These are phyloP conservation scores for Hypercompe scribonia DNA, from an alignment of 2,888 invertebrate genomes.

Conservation along the genomic window DNA sequence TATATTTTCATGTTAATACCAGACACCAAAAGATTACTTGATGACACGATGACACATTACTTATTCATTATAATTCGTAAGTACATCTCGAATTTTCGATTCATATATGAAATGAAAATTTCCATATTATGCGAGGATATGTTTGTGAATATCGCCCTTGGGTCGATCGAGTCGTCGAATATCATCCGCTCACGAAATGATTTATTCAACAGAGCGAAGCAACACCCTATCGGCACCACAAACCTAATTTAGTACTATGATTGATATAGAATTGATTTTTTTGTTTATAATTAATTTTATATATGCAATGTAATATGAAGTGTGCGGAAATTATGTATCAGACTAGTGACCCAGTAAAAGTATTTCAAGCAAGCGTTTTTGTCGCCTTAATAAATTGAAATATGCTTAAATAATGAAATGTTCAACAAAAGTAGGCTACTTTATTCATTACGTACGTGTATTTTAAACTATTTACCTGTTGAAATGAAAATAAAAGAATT, in stretches of 20 bases:
- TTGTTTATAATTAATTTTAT: slow-evolving; percentile 47
- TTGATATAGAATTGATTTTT: slow-evolving; percentile 51
- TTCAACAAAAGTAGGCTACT: neutral
- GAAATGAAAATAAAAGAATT: neutral
- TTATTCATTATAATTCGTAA: slow-evolving; percentile 21
- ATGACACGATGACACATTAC: neutral
- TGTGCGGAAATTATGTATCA: neutral
- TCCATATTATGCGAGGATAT: slow-evolving; percentile 47
- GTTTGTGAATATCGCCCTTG: slow-evolving; percentile 45
- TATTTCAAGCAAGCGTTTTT: neutral
- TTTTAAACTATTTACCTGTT: neutral
- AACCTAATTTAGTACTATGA: slow-evolving; percentile 53
- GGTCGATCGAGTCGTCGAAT: slow-evolving; percentile 50
- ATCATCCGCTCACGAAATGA: slow-evolving; percentile 49
- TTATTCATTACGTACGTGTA: neutral
- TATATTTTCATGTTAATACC: neutral
- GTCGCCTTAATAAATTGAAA: neutral
- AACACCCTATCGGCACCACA: slow-evolving; percentile 48
- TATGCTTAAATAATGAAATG: neutral
- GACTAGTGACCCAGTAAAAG: neutral
- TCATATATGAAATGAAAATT: slow-evolving; percentile 51
- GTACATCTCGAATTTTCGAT: slow-evolving; percentile 33
- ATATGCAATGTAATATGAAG: slow-evolving; percentile 23
- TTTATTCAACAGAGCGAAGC: slow-evolving; percentile 57
- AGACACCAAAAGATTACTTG: neutral